These are phyloP conservation scores for Neofelis nebulosa DNA, from an alignment of 2,113 vertebrate species.

Conservation along the genomic window DNA sequence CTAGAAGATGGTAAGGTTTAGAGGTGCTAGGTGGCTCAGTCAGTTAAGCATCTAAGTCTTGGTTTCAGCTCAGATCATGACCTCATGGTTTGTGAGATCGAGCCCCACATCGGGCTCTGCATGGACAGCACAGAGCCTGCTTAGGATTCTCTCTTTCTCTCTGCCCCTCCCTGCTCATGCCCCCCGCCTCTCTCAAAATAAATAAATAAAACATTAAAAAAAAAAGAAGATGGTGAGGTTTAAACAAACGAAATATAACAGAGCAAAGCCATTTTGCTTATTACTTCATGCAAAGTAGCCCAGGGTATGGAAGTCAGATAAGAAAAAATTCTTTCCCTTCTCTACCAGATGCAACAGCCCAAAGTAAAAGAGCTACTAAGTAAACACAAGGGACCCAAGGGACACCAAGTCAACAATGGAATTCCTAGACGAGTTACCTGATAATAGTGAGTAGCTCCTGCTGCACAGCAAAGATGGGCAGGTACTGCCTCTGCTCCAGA, in stretches of 20 bases:
- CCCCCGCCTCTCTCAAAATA: too few relatives aligned
- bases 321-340: neutral
- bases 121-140: too few relatives aligned
- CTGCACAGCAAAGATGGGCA: slow-evolving; percentile 97
- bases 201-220: too few relatives aligned
- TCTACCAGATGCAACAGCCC: neutral
- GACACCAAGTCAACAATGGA: fast-evolving
- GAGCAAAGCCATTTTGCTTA: neutral
- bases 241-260: neutral
- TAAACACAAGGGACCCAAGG: neutral
- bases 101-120: too few relatives aligned
- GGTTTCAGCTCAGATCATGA: too few relatives aligned
- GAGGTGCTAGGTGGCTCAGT: too few relatives aligned
- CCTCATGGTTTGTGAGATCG: too few relatives aligned
- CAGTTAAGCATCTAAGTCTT: too few relatives aligned
- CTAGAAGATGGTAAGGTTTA: neutral
- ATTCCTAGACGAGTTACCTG: slow-evolving; percentile 84
- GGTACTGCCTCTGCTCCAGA: slow-evolving; percentile 96
- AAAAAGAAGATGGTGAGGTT: neutral
- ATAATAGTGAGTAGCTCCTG: slow-evolving; percentile 98
- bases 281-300: neutral
- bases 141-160: too few relatives aligned
- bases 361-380: neutral
- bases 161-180: too few relatives aligned
- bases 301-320: neutral